Base-by-base conservation (phyloP, 2,113 vertebrate genomes). In the Neofelis nebulosa region DNA sequence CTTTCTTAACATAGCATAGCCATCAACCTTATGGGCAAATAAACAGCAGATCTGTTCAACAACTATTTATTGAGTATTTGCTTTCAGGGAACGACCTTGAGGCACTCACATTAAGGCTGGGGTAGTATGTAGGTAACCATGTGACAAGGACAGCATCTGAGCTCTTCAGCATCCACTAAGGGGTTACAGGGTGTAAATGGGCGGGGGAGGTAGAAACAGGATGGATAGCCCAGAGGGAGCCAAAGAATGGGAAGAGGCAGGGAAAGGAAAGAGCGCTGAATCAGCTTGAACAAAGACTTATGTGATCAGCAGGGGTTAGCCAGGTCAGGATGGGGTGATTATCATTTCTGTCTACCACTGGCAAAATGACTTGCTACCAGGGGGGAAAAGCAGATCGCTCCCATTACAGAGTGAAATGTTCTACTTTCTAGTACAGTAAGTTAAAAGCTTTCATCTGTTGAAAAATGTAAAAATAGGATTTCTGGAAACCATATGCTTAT, bases 381-480 rank as follows among this genome's bases (percentile, higher is more conserved):
- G 29, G 23, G 2, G 27, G 9, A 41, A 23, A 29, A 27, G 55
- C 13, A 21, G 10, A 50, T n/a, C 13, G 68, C 82, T 82, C n/a
- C 66, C 18, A 48, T 76, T 63, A 93, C 29, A 87, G 84, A 84
- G 38, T 69, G 33, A 96, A 93, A 69, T 74, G 68, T n/a, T 96
- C 57, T 83, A 38, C 21, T 69, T 74, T 96, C 79, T 74, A 83
- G 61, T 78, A 73, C n/a, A 93, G 91, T 50, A 48, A 69, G 31
- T 52, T 78, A 84, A 90, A 82, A 66, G 76, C 25, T 96, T 82
- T 87, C 80, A 63, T 76, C 74, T 45, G 31, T 45, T 96, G 50
- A 92, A 90, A 96, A 85, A 88, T 66, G 89, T 13, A 86, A 79
- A 88, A 94, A 93, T 18, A 96, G 45, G 18, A 91, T 83, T 97